A percentile compares a stretch with the other conserved stretches of the same genome.
Conservation (phyloP, 2,797 vertebrate species). For the Dendrocincla fuliginosa region DNA sequence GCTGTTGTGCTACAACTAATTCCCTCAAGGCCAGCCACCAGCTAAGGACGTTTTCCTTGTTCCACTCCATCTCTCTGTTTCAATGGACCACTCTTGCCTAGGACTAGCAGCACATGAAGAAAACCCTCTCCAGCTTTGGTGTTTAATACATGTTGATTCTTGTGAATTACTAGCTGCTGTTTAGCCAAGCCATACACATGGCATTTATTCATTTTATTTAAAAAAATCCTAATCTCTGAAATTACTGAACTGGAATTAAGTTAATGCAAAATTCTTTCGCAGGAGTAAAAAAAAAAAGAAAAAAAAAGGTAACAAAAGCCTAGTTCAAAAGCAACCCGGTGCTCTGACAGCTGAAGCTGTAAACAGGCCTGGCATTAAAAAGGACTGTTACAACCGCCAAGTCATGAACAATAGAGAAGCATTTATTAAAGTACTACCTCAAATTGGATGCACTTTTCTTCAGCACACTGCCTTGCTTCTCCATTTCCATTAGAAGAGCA, state of each 20-base stretch:
- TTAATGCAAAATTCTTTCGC: not conserved
- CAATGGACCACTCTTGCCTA: not conserved
- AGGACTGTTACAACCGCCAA: not conserved
- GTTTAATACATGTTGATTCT: not conserved
- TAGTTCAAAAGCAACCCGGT: constrained; percentile 14
- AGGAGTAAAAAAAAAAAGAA: not conserved
- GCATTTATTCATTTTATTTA: not conserved
- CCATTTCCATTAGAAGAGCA: not conserved
- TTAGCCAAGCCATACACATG: not conserved
- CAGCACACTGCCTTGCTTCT: not conserved
- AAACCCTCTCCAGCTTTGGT: not conserved
- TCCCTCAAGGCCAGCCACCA: not conserved
- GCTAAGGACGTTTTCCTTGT: not conserved
- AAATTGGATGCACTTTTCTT: not conserved
- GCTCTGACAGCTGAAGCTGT: not conserved
- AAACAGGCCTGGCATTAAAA: not conserved
- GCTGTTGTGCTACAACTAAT: not conserved
- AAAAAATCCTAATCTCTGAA: not conserved
- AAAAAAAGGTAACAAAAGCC: not conserved
- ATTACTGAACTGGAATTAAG: not conserved
- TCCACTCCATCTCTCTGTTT: not conserved
- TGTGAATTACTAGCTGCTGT: not conserved
- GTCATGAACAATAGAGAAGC: not conserved
- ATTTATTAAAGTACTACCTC: not conserved
- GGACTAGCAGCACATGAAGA: not conserved